Base-by-base conservation (phyloP, 2,797 vertebrate species). In the Chelonia mydas region DNA sequence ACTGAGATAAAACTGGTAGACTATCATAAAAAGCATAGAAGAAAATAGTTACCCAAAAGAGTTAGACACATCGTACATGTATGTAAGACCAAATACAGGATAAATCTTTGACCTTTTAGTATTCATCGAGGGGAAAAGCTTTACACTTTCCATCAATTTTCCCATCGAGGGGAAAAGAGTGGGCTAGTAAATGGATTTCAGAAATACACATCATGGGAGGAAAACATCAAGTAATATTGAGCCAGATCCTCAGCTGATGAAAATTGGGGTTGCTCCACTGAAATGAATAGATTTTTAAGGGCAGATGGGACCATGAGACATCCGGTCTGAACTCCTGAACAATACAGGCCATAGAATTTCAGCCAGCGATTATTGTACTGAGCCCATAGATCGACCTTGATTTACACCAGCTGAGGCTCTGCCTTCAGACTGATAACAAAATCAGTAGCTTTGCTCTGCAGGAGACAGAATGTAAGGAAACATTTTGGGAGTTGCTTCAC, bases 391-490 rank as follows among this genome's bases (percentile, higher is more conserved):
- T 49, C 5, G 93, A 41, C 65, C 87, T 94, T 88, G 59, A 81
- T 85, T 90, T 83, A 41, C 77, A 92, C 49, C 78, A 53, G 33
- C 87, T 45, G 41, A 74, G 21, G 41, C 83, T 87, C 79, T 89
- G 37, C 1, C 12, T 87, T 50, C 68, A 50, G 8, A 8, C 28
- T 87, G 77, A 77, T 86, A 74, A 27, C 87, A 91, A 94, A 72
- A 96, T 78, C 49, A 88, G 72, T 84, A 83, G 82, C 47, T 72
- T 88, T 90, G 85, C 65, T 96, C 81, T 25, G 8, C 72, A 51
- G 54, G 87, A 90, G 19, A 11, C 1, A 86, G 59, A 88, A 87
- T 51, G 53, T 74, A 72, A 68, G n/a, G 33, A 95, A 37, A 55
- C 0, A 0, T 27, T 33, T 88, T 51, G 11, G 57, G 84, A 68